These are phyloP conservation scores for Panagrolaimus sp. DNA, from an alignment of 1,140 invertebrate genomes.

Conservation along the genomic window DNA sequence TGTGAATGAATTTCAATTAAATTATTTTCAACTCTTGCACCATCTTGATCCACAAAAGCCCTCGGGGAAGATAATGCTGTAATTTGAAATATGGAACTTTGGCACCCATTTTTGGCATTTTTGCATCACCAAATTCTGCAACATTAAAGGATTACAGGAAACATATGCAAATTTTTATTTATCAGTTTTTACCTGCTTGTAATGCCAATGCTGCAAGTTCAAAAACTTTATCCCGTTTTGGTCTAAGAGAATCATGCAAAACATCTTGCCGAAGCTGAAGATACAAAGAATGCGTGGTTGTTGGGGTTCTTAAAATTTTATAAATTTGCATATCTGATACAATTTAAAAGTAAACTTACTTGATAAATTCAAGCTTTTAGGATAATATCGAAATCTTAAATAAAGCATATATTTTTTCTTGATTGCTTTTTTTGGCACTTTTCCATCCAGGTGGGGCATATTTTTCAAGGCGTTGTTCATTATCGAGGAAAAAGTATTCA, in stretches of 20 bases:
- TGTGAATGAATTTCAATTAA: conserved; percentile 42
- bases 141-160: too few relatives aligned
- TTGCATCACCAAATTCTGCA: conserved; percentile 61
- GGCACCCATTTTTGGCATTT: conserved; percentile 40
- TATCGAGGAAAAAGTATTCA: conserved; percentile 63
- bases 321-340: neutral
- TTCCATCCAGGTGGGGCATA: conserved; percentile 63
- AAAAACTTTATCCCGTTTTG: conserved; percentile 55
- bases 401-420: conserved; percentile 60
- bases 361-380: conserved; percentile 59
- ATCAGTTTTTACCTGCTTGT: conserved; percentile 52
- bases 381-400: conserved; percentile 62
- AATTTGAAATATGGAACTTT: conserved; percentile 59
- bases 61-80: conserved; percentile 60
- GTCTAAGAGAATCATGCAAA: conserved; percentile 60
- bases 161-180: too few relatives aligned
- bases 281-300: conserved; percentile 62
- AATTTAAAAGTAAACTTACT: conserved; percentile 47
- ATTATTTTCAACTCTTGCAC: conserved; percentile 14
- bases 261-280: conserved; percentile 63
- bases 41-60: conserved; percentile 26
- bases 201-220: conserved; percentile 60
- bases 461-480: conserved; percentile 62
- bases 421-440: conserved; percentile 41
- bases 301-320: conserved; percentile 55